Conservation (phyloP, 2,797 vertebrate genomes). For the Rhodeus uyekii region DNA sequence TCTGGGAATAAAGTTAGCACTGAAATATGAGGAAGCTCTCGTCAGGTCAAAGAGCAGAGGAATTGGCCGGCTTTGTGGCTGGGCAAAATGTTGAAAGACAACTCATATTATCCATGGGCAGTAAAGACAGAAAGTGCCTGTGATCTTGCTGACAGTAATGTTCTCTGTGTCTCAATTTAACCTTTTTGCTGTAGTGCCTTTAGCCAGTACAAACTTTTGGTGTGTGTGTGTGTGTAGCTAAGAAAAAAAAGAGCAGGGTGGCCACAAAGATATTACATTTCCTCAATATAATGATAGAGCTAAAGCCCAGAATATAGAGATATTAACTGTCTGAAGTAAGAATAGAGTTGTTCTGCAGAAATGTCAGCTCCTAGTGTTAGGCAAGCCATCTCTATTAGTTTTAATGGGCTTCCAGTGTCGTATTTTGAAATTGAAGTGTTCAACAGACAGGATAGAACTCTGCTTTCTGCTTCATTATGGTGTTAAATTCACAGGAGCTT, state of each 20-base stretch:
- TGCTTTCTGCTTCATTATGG: neutral
- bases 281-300: neutral
- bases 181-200: conserved; percentile 7
- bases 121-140: neutral
- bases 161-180: conserved; percentile 25
- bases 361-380: neutral
- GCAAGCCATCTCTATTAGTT: conserved; percentile 28
- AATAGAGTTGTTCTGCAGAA: neutral
- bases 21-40: conserved; percentile 35
- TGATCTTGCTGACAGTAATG: conserved; percentile 36
- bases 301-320: conserved; percentile 6
- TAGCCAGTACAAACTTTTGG: neutral
- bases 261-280: neutral
- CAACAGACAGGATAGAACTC: neutral
- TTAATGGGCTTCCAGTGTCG: neutral
- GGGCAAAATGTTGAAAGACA: conserved; percentile 30
- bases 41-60: neutral
- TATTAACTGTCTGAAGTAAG: neutral
- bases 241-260: neutral
- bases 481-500: neutral
- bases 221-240: too few species aligned
- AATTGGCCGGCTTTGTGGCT: conserved; percentile 9
- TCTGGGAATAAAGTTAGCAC: conserved; percentile 22
- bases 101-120: conserved; percentile 24
- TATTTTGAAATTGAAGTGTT: neutral